These are phyloP conservation scores for Cryptoprocta ferox DNA, from an alignment of 2,797 vertebrate species.

Conservation along the genomic window DNA sequence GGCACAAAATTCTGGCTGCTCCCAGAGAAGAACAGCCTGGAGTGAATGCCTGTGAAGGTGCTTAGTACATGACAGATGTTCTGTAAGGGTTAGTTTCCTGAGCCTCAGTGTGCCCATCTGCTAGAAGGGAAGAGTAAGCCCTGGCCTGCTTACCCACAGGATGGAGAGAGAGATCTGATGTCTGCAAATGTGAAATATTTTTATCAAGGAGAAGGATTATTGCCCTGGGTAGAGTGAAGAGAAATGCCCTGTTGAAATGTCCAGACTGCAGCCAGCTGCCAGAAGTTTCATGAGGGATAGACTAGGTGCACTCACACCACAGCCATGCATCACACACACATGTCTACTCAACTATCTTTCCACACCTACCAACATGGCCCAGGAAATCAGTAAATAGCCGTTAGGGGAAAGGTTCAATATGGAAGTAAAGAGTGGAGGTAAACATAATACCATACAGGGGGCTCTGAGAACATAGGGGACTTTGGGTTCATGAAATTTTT, in stretches of 20 bases:
- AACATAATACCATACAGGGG: neutral
- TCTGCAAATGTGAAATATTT: neutral
- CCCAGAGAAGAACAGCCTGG: neutral
- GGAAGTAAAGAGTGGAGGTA: neutral
- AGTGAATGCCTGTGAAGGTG: neutral
- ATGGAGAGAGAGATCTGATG: fast-evolving
- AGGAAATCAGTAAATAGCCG: neutral
- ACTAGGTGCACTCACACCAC: too few species aligned
- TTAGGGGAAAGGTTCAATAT: neutral
- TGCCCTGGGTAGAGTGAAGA: neutral
- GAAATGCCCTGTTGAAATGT: neutral
- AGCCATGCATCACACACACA: neutral
- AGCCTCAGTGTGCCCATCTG: neutral
- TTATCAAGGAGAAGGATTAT: neutral
- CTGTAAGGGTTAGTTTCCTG: neutral
- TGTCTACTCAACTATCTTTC: neutral
- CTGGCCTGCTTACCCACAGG: neutral
- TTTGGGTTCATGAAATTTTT: slow-evolving; percentile 56
- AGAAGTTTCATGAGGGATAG: neutral
- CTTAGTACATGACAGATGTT: neutral
- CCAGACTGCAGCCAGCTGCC: neutral
- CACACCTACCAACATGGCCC: too few species aligned
- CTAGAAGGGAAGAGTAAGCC: neutral
- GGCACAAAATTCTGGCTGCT: neutral
- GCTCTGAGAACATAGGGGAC: neutral